Evolutionary conservation across 2,113 vertebrate species (phyloP), one percentile per base, ranked within the genome.

Genomic region (Seriola aureovittata): DNA sequence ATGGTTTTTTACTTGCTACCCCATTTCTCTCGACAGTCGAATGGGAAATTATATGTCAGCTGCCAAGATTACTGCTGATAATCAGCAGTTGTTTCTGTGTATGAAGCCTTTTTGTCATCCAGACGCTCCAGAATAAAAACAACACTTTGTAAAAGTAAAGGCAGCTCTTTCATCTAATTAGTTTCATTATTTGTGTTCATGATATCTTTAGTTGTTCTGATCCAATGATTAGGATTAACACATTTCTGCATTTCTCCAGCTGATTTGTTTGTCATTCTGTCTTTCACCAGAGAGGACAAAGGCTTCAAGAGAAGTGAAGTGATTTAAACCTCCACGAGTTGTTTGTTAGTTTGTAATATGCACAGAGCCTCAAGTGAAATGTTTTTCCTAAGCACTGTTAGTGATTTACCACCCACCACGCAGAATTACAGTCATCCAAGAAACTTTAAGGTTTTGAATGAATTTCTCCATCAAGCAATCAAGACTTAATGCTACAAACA

Each of bases 1-100:
- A 73, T 62, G 68, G 42, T 55, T 52, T 77, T 42, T 23, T 72
- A 58, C 57, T 59, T 58, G 29, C 52, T 19, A n/a, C 36, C 67
- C 5, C 17, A 14, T 81, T 78, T 60, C 21, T 75, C 60, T 75
- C 54, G 11, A 8, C 58, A 8, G 0, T 64, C 50, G 8, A 64
- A 40, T 42, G 14, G 19, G 36, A 64, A 75, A 62, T 71, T 14
- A 57, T 3, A n/a, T 44, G 44, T 60, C 23, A 52, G 52, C 64
- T 25, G 12, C 21, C 5, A 32, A 55, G 36, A 48, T 67, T 34
- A 8, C 10, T 19, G 11, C 4, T 48, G 34, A 57, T 48, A 36
- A 48, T 38, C 48, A 72, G 23, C 32, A 23, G 48, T 52, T 36
- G 29, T 10, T 58, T 36, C 19, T 40, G 40, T 62, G 8, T 54